Conservation (phyloP, 2,797 vertebrate genomes). For the Dendrocincla tyrannina region DNA sequence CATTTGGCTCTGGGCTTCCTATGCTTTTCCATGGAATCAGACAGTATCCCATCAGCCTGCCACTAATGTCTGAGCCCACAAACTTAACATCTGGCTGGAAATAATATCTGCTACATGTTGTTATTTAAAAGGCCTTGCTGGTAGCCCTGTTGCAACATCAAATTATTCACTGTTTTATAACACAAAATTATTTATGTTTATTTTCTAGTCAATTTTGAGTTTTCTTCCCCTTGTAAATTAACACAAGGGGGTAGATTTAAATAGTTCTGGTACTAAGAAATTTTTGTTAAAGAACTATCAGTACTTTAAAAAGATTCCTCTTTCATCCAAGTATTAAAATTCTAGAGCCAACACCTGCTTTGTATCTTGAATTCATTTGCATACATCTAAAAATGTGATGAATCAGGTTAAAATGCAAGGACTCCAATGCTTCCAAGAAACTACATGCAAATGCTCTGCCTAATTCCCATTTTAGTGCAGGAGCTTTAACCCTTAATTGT, state of each 20-base stretch:
- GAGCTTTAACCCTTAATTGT: background rate
- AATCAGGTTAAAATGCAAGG: background rate
- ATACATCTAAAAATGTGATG: background rate
- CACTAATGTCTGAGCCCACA: background rate
- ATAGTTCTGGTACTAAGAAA: background rate
- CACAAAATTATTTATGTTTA: background rate
- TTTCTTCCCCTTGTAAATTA: background rate
- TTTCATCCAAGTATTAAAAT: background rate
- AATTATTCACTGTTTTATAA: background rate
- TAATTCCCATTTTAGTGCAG: background rate
- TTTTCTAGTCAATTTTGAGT: background rate
- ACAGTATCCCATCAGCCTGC: background rate
- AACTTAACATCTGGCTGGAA: background rate
- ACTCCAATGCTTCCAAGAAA: background rate
- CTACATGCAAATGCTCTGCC: background rate
- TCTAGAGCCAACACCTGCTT: background rate
- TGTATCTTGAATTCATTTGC: background rate
- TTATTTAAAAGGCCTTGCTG: background rate
- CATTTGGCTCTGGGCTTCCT: background rate
- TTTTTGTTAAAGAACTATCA: background rate
- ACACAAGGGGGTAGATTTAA: background rate
- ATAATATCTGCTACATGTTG: background rate
- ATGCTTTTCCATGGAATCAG: rapidly evolving
- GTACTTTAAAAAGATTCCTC: background rate
- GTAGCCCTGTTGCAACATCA: background rate